Conservation (phyloP, 2,113 vertebrate species). For the Bungarus multicinctus region DNA sequence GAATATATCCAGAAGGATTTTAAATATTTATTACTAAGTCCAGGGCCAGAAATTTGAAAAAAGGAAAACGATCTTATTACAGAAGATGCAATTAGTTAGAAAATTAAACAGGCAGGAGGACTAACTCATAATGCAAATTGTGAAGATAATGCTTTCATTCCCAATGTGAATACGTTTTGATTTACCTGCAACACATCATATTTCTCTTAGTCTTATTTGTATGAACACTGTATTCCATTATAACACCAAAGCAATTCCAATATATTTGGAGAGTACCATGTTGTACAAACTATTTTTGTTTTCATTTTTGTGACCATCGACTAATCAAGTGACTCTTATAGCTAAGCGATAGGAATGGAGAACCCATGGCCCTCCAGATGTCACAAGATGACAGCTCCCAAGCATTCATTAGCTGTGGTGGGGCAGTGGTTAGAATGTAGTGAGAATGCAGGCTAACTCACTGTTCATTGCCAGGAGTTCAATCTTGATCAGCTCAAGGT, state of each 20-base stretch:
- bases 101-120: neutral
- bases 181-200: neutral
- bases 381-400: neutral
- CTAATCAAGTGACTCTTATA: neutral
- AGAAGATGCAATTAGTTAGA: neutral
- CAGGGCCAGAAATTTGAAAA: neutral
- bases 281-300: neutral
- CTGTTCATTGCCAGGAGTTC: neutral
- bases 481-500: neutral
- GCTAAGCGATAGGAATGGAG: neutral
- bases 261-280: neutral
- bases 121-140: neutral
- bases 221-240: neutral
- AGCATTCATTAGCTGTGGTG: neutral
- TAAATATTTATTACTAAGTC: neutral
- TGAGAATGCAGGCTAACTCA: neutral
- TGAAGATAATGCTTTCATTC: neutral
- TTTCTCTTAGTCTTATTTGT: neutral
- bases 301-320: neutral
- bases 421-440: neutral
- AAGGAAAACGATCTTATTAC: neutral
- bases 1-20: neutral
- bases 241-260: neutral
- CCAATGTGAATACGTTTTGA: neutral
- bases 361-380: neutral